Percentiles rank a stretch among this genome's conserved stretches.
phyloP scores from a whole-genome alignment of 2,113 vertebrate genomes.

The Petaurus breviceps region DNA sequence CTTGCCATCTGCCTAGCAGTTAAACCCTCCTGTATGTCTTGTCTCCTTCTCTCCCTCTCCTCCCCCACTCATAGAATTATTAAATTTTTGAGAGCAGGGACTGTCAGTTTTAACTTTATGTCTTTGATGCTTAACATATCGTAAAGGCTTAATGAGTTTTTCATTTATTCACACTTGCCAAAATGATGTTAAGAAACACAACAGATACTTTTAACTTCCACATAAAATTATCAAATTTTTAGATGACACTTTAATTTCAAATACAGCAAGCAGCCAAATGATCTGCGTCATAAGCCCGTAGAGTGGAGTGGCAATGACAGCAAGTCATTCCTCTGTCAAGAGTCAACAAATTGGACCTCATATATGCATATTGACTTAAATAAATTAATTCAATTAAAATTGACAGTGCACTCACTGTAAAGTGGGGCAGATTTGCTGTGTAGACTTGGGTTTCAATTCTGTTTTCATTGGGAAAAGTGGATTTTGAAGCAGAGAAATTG shows the following conservation, averaged over 20 bases:
- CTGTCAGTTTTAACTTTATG: not conserved
- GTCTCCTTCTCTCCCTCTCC: not conserved
- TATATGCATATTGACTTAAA: not conserved
- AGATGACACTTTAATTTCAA: not conserved
- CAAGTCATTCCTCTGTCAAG: not conserved
- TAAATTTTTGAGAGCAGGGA: not conserved
- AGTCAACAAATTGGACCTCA: not conserved
- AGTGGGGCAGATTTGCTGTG: not conserved
- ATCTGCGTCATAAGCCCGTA: not conserved
- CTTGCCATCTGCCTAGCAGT: not conserved
- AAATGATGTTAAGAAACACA: not conserved
- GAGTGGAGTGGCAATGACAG: not conserved
- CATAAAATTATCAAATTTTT: not conserved
- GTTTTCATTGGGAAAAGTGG: not conserved
- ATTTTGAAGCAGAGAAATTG: not conserved
- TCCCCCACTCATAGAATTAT: not conserved
- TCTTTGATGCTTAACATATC: not conserved
- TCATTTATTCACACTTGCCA: not conserved
- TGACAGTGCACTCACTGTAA: not conserved
- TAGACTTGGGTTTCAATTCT: not conserved
- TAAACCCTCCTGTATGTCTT: not conserved
- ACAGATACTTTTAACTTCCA: not conserved
- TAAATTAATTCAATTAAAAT: not conserved
- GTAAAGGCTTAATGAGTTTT: not conserved
- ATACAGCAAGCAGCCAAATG: not conserved